These are phyloP conservation scores for Lysandra coridon DNA, from an alignment of 2,888 invertebrate species.

Conservation along the genomic window DNA sequence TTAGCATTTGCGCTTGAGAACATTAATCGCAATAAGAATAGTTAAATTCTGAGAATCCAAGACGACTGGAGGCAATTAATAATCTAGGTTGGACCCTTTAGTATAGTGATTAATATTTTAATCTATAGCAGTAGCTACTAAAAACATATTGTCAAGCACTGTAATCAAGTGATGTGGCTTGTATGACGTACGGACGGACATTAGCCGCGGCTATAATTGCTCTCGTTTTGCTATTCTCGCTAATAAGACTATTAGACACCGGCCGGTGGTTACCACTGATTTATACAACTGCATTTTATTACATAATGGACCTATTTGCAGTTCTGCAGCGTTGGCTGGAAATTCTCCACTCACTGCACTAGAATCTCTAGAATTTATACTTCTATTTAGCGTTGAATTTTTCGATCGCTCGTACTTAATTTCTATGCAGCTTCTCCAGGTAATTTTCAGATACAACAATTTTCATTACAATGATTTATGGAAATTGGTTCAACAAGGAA, in stretches of 20 bases:
- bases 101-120: not conserved
- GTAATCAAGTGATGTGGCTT: slow-evolving; percentile 13
- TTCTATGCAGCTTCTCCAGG: not conserved
- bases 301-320: not conserved
- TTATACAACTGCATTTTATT: slow-evolving; percentile 28
- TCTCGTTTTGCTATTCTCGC: slow-evolving; percentile 16
- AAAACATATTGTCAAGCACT: not conserved
- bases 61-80: too few relatives aligned
- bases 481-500: not conserved
- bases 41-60: too few relatives aligned
- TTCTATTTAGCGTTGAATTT: not conserved
- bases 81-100: not conserved
- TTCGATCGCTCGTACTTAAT: not conserved
- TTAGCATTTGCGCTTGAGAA: not conserved
- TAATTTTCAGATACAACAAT: not conserved
- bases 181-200: slow-evolving; percentile 19
- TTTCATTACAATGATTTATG: not conserved
- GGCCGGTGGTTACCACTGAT: slow-evolving; percentile 16
- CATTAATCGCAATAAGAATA: too few relatives aligned
- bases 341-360: not conserved
- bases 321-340: slow-evolving; percentile 4
- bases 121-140: not conserved
- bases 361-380: not conserved
- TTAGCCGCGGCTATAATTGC: not conserved
- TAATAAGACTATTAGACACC: slow-evolving; percentile 25